phyloP scores from a whole-genome alignment of 2,797 vertebrate genomes.

The Amblyopsis hoosieri region DNA sequence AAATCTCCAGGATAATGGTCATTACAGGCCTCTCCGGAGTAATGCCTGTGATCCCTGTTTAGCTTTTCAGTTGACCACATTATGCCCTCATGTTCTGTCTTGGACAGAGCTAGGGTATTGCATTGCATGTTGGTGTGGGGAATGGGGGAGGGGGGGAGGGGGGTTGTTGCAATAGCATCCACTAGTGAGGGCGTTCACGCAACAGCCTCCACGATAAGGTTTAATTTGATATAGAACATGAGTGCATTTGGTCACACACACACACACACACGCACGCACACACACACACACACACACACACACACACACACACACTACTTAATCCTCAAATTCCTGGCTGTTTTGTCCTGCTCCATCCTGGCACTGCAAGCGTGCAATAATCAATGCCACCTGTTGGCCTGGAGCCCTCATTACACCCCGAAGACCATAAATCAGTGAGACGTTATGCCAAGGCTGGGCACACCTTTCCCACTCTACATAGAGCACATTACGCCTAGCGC shows the following conservation, averaged over 20 bases:
- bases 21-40: slow-evolving; percentile 52
- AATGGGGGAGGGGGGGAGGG: not conserved
- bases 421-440: slow-evolving; percentile 46
- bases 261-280: no score
- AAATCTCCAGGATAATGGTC: slow-evolving; percentile 55
- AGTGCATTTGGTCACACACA: slow-evolving; percentile 9
- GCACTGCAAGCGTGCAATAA: slow-evolving; percentile 57
- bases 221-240: not conserved
- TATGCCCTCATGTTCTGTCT: slow-evolving; percentile 18
- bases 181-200: not conserved
- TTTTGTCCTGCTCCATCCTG: slow-evolving; percentile 2
- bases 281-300: no score
- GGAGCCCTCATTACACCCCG: slow-evolving; percentile 58
- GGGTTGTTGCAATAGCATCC: not conserved
- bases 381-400: slow-evolving; percentile 79
- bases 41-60: slow-evolving; percentile 43
- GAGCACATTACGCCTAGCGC: slow-evolving; percentile 62
- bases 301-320: not conserved
- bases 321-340: slow-evolving; percentile 24
- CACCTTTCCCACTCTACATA: slow-evolving; percentile 54
- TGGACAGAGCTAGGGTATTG: slow-evolving; percentile 14
- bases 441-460: slow-evolving; percentile 34
- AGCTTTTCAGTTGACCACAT: slow-evolving; percentile 23
- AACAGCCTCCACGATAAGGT: slow-evolving; percentile 11
- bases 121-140: not conserved